Base-by-base conservation (phyloP, 2,113 vertebrate species). In the Oxyura jamaicensis region DNA sequence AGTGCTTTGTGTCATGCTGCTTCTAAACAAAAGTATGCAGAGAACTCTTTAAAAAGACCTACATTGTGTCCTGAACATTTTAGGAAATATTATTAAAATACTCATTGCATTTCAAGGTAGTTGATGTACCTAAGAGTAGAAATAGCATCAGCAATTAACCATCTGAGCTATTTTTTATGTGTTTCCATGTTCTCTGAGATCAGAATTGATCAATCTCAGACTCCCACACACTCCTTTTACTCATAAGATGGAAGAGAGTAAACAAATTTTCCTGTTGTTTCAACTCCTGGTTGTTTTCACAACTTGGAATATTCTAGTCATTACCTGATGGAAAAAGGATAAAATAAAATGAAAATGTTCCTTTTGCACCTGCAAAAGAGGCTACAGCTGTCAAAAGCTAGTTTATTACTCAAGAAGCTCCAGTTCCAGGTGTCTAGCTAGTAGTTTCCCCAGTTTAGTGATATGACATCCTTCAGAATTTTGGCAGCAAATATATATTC, bases 301-400 rank as follows among this genome's bases (percentile, higher is more conserved):
- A 63, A 15, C 55, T 90, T 77, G 71, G 67, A 90, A 86, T 87
- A 88, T 23, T 83, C 42, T 58, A 77, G 65, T 95, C 42, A 88
- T 56, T 88, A 86, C 71, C 15, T 71, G 31, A 83, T 55, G 63
- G 41, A 87, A 91, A 91, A 28, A 4, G 92, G 46, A 95, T 85
- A 77, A 92, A 93, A 69, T 33, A 63, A 76, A 79, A 88, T 69
- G 39, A 74, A 92, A 56, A 83, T 77, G 71, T 74, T 87, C 69
- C 46, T 77, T 95, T 83, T 96, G 78, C 91, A 95, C 82, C 91
- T 97, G 89, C 78, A 77, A 25, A 89, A 94, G 42, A 73, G 13
- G 23, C 53, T 77, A 66, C 95, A 92, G 91, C 90, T 96, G 91
- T 95, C 86, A 75, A 42, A 93, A 86, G 36, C 81, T 20, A 29